These are phyloP conservation scores for Lepeophtheirus salmonis DNA, from an alignment of 1,140 invertebrate genomes.

Conservation along the genomic window DNA sequence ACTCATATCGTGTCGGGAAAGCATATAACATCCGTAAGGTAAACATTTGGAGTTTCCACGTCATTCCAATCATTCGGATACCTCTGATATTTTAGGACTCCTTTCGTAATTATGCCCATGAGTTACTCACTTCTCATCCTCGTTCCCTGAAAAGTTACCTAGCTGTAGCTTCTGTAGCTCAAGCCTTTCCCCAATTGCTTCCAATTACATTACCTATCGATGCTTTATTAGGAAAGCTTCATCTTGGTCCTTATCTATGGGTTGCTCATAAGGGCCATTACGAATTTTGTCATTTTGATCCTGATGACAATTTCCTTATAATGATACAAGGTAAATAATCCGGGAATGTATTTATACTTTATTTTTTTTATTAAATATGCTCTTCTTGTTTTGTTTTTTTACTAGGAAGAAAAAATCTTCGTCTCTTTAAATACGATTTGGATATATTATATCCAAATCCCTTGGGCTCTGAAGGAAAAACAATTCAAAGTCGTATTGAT, in stretches of 20 bases:
- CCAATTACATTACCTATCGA: background rate
- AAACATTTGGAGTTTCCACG: too few species aligned
- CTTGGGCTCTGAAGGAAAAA: slow-evolving; percentile 9
- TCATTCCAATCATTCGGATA: too few species aligned
- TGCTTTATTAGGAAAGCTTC: slow-evolving; percentile 4
- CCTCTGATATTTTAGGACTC: slow-evolving; percentile 3
- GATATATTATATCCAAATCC: slow-evolving; percentile 14
- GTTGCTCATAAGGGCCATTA: slow-evolving; percentile 14
- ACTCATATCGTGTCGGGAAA: slow-evolving; percentile 8
- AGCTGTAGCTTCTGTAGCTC: slow-evolving; percentile 4
- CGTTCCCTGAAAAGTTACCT: slow-evolving; percentile 1
- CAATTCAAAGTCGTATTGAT: slow-evolving; percentile 11
- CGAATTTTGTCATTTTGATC: slow-evolving; percentile 17
- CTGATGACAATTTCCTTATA: slow-evolving; percentile 17
- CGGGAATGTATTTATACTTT: too few species aligned
- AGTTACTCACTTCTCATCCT: background rate
- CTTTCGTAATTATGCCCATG: slow-evolving; percentile 10
- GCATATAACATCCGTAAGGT: slow-evolving; percentile 12
- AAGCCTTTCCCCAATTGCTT: slow-evolving; percentile 15
- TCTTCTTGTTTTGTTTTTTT: background rate
- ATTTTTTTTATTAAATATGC: too few species aligned
- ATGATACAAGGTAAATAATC: slow-evolving; percentile 17
- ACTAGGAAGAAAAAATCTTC: slow-evolving; percentile 8
- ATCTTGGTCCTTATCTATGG: slow-evolving; percentile 15
- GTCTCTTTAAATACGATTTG: background rate